These are phyloP conservation scores for Thymallus thymallus DNA, from an alignment of 2,113 vertebrate genomes.

Conservation along the genomic window DNA sequence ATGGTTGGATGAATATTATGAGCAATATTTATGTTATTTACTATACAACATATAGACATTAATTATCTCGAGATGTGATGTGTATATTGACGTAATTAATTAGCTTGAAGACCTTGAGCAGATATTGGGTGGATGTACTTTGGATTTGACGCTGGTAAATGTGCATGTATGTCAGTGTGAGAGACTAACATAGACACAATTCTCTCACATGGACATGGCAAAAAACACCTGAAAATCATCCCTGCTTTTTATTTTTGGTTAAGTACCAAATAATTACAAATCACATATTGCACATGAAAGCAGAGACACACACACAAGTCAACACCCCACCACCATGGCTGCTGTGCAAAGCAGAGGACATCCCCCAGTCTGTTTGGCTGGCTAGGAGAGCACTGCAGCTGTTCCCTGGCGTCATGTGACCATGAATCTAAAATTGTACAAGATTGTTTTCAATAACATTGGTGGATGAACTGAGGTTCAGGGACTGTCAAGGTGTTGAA, in stretches of 20 bases:
- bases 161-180: not conserved
- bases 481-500: too few species aligned
- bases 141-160: not conserved
- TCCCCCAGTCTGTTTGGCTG: conserved; percentile 38
- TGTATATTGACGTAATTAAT: not conserved
- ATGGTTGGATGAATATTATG: too few species aligned
- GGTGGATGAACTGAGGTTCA: too few species aligned
- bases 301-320: not conserved
- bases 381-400: conserved; percentile 56
- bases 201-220: not conserved
- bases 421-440: conserved; percentile 2
- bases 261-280: conserved; percentile 8
- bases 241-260: not conserved
- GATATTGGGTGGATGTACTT: not conserved
- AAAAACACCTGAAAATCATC: not conserved
- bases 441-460: too few species aligned
- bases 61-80: too few species aligned
- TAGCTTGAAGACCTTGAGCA: not conserved
- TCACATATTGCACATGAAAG: conserved; percentile 16
- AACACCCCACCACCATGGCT: conserved; percentile 16
- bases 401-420: conserved; percentile 66
- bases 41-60: too few species aligned
- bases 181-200: not conserved
- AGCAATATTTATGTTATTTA: too few species aligned
- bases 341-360: conserved; percentile 40